Evolutionary conservation across 2,888 invertebrate species (phyloP).

Genomic region (Eristalis pertinax): DNA sequence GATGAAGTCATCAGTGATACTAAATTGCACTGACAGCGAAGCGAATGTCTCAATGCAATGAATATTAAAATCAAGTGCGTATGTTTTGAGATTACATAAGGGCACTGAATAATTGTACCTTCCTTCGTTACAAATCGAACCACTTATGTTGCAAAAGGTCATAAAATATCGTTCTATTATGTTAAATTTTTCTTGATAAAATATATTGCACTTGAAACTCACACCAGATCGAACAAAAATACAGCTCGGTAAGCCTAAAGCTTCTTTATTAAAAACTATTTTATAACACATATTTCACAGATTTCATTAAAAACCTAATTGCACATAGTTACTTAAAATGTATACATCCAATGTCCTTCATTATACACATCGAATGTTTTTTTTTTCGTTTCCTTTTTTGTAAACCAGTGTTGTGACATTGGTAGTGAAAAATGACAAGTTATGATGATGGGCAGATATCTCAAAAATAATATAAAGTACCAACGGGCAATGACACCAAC

Average conservation of each 20-base stretch:
- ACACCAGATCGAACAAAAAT: not conserved
- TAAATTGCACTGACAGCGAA: not conserved
- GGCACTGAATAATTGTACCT: no score
- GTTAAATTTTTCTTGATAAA: not conserved
- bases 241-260: not conserved
- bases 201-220: not conserved
- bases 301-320: not conserved
- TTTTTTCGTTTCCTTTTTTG: not conserved
- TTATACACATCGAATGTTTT: not conserved
- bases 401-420: no score
- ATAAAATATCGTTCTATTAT: no score
- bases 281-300: not conserved
- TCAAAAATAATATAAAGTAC: slow-evolving; percentile 2
- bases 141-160: not conserved
- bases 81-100: not conserved
- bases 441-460: not conserved
- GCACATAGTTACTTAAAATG: not conserved
- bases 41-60: not conserved
- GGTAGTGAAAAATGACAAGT: not conserved
- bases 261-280: not conserved
- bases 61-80: not conserved
- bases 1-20: not conserved
- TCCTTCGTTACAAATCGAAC: not conserved
- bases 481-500: slow-evolving; percentile 1
- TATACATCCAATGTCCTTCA: not conserved